These are phyloP conservation scores for Craterocephalus amniculus DNA, from an alignment of 2,797 vertebrate species.

Conservation along the genomic window DNA sequence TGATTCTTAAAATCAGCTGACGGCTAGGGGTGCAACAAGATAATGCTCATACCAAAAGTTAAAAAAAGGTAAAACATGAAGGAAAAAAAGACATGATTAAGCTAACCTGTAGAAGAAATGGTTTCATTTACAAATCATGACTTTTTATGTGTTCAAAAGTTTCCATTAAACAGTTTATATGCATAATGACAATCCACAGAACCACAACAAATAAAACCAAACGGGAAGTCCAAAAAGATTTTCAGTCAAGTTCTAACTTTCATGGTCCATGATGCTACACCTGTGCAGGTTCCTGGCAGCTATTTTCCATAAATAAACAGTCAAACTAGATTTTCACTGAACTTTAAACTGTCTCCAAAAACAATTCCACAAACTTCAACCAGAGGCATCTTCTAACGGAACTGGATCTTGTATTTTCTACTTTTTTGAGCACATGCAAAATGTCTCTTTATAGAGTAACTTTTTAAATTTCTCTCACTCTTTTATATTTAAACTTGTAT, in stretches of 20 bases:
- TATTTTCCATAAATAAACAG: background rate
- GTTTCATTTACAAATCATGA: too few species aligned
- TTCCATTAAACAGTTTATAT: background rate
- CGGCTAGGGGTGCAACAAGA: background rate
- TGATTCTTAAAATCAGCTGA: too few species aligned
- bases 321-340: background rate
- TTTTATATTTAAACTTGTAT: too few species aligned
- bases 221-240: background rate
- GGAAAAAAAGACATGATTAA: background rate
- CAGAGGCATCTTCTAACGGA: too few species aligned
- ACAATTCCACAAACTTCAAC: too few species aligned
- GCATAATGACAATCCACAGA: background rate
- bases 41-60: background rate
- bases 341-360: background rate
- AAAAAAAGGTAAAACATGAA: too few species aligned
- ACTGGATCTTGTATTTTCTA: too few species aligned
- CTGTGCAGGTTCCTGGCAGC: background rate
- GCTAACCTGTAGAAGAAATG: too few species aligned
- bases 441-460: too few species aligned
- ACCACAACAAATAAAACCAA: too few species aligned
- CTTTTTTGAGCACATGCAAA: too few species aligned
- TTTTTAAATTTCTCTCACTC: too few species aligned
- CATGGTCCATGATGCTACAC: background rate
- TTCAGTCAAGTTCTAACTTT: background rate
- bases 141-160: background rate